Base-by-base conservation (phyloP, 2,113 vertebrate genomes). In the Reinhardtius hippoglossoides region DNA sequence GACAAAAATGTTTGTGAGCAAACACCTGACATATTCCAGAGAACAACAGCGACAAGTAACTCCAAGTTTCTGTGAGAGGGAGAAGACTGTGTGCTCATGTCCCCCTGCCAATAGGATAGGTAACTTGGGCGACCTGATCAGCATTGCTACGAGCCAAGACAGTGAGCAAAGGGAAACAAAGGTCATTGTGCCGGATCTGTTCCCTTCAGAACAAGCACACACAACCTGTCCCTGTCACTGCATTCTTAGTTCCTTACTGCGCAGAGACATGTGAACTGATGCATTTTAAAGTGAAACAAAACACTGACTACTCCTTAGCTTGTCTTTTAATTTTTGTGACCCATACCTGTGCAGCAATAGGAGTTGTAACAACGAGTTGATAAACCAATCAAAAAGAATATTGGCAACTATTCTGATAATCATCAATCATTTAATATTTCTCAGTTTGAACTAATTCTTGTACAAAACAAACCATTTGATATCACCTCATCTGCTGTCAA, bases 111-210 rank as follows among this genome's bases (percentile, higher is more conserved):
- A 88, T 76, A 50, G 4, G 35, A 78, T 46, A 50, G 66, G 87
- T 90, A 78, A 81, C 87, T 82, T 26, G 46, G 48, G 60, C 57
- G 20, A 92, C 85, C 57, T 60, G 64, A 60, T 72, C 63, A 62
- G 78, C 73, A 83, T 63, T 18, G 31, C 31, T 31, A 31, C 1
- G 31, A 31, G 31, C 31, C 31, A 31, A 31, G 31, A 31, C 31
- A 7, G 70, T 15, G 52, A 62, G 74, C 67, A 52, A 63, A 64
- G 84, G 60, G 79, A 90, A 88, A 86, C 72, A 86, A 82, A 72
- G 67, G 71, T 75, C 23, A 44, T 54, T 75, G 62, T 46, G 21
- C 9, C 26, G 0, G 13, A 16, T 6, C 31, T 31, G 31, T 1
- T 31, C 6, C 31, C 56, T 14, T 52, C 26, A 18, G 31, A 56